These are phyloP conservation scores for Cyclura pinguis DNA, from an alignment of 2,797 vertebrate species.

Conservation along the genomic window DNA sequence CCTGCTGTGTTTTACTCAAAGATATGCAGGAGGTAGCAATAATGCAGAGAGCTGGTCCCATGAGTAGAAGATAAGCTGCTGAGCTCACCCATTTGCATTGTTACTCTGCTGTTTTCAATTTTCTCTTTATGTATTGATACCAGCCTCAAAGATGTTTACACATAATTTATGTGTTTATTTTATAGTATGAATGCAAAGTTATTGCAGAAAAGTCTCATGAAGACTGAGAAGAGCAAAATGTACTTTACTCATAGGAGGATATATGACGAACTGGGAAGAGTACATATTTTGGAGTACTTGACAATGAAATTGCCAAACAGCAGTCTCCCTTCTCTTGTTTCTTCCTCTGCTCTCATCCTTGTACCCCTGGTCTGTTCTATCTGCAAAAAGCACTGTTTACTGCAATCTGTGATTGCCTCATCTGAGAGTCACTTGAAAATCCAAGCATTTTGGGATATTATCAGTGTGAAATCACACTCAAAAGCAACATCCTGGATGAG, in stretches of 20 bases:
- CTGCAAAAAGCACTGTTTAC: slow-evolving; percentile 76
- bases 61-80: neutral
- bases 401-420: slow-evolving; percentile 88
- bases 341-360: slow-evolving; percentile 22
- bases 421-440: slow-evolving; percentile 75
- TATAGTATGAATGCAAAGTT: slow-evolving; percentile 94
- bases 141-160: slow-evolving; percentile 12
- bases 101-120: slow-evolving; percentile 5
- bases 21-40: neutral
- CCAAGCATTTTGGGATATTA: slow-evolving; percentile 75
- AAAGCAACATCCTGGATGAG: slow-evolving; percentile 73
- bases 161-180: slow-evolving; percentile 63
- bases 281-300: slow-evolving; percentile 65
- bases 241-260: slow-evolving; percentile 71
- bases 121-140: neutral
- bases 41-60: neutral
- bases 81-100: neutral
- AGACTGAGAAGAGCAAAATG: slow-evolving; percentile 83
- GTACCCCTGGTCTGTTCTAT: neutral
- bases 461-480: slow-evolving; percentile 77
- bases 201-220: slow-evolving; percentile 91
- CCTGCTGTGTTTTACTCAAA: neutral
- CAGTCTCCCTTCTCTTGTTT: slow-evolving; percentile 56
- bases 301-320: slow-evolving; percentile 80
- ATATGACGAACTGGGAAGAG: slow-evolving; percentile 63